These are phyloP conservation scores for Vimba vimba DNA, from an alignment of 2,113 vertebrate species.

Conservation along the genomic window DNA sequence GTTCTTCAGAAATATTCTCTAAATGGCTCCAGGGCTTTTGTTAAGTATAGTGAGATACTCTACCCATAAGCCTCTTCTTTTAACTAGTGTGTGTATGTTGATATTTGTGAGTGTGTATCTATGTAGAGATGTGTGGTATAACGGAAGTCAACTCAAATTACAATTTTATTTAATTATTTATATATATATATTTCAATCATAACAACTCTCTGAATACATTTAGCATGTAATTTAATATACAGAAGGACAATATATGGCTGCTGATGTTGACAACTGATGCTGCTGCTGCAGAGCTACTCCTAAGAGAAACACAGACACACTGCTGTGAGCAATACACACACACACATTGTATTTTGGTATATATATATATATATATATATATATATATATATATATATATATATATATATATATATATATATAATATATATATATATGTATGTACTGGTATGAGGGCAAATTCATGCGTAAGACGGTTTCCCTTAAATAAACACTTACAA, in stretches of 20 bases:
- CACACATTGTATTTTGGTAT: background rate
- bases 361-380: background rate
- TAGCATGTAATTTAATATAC: too few relatives aligned
- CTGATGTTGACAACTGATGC: too few relatives aligned
- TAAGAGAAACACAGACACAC: too few relatives aligned
- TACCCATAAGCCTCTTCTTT: background rate
- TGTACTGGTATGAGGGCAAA: background rate
- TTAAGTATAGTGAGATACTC: background rate
- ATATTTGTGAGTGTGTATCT: background rate
- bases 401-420: too few relatives aligned
- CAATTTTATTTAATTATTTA: background rate
- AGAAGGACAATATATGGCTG: too few relatives aligned
- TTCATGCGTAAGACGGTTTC: background rate
- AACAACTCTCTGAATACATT: too few relatives aligned
- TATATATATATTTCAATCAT: too few relatives aligned
- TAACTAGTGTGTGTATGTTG: background rate
- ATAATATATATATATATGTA: background rate
- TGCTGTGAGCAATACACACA: too few relatives aligned
- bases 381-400: too few relatives aligned
- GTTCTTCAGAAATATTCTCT: background rate
- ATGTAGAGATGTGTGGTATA: background rate
- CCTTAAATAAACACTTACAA: constrained; percentile 8
- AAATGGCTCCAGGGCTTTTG: constrained; percentile 6
- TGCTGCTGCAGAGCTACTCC: too few relatives aligned
- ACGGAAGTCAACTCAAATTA: background rate